These are phyloP conservation scores for Stenodema calcarata DNA, from an alignment of 2,888 invertebrate genomes.

Conservation along the genomic window DNA sequence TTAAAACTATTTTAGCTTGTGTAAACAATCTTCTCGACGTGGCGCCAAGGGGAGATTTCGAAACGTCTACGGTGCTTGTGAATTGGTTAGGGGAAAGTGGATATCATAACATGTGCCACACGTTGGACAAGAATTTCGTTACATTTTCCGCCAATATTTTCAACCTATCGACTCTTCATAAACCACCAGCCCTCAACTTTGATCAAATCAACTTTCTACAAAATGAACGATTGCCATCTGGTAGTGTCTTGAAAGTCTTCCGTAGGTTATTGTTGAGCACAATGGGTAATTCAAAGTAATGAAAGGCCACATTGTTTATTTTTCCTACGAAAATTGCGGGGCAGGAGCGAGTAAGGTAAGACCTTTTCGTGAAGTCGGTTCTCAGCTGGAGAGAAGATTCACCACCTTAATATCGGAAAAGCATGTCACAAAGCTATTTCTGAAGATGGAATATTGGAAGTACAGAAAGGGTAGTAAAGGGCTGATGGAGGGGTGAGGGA, in stretches of 20 bases:
- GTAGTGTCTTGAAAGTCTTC: neutral
- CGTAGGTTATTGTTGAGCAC: neutral
- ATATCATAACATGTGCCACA: too few relatives aligned
- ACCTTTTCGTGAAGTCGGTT: neutral
- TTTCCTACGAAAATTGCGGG: neutral
- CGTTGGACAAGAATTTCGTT: too few relatives aligned
- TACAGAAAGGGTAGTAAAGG: neutral
- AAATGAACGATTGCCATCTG: neutral
- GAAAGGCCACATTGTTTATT: neutral
- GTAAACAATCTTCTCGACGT: too few relatives aligned
- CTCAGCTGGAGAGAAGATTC: neutral
- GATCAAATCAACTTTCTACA: neutral
- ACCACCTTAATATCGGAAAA: slow-evolving; percentile 29
- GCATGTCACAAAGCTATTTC: slow-evolving; percentile 41
- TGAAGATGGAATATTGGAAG: slow-evolving; percentile 39
- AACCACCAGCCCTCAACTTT: neutral
- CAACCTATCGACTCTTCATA: too few relatives aligned
- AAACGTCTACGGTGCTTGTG: too few relatives aligned
- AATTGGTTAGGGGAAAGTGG: too few relatives aligned
- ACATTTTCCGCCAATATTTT: too few relatives aligned
- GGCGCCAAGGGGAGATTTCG: too few relatives aligned
- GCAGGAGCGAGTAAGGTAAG: neutral
- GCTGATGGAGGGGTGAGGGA: neutral
- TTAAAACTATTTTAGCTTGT: too few relatives aligned
- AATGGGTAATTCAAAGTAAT: neutral